phyloP scores from a whole-genome alignment of 2,797 vertebrate genomes.

The Staurois parvus region DNA sequence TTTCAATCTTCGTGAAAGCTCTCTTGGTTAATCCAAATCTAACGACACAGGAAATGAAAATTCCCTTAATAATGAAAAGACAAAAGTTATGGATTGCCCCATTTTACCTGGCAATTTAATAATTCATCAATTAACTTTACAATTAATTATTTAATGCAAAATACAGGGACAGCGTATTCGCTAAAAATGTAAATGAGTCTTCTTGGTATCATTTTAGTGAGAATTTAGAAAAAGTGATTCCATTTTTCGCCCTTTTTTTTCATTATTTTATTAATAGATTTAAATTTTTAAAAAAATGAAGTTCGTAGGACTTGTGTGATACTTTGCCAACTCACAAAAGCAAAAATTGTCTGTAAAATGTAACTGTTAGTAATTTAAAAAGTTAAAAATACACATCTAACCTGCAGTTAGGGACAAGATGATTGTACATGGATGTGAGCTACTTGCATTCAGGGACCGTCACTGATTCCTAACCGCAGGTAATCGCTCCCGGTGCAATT shows the following conservation, averaged over 20 bases:
- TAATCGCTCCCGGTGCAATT: no score
- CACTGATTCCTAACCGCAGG: no score
- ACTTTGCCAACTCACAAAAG: no score
- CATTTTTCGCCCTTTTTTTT: no score
- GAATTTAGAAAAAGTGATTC: conserved; percentile 11
- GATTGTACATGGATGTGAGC: no score
- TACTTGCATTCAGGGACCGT: no score
- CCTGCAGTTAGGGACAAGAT: no score
- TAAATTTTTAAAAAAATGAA: not conserved
- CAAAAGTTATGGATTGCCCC: conserved; percentile 88
- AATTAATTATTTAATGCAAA: conserved; percentile 93
- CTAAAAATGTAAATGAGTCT: conserved; percentile 44
- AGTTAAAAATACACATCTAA: no score
- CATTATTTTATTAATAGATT: not conserved
- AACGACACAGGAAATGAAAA: conserved; percentile 82
- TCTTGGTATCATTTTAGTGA: not conserved
- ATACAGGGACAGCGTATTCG: conserved; percentile 82
- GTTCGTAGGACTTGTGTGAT: no score
- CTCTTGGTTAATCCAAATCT: conserved; percentile 77
- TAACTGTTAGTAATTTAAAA: no score
- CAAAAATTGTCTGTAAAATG: no score
- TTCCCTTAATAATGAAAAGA: conserved; percentile 78
- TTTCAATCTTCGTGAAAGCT: conserved; percentile 77
- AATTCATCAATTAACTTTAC: conserved; percentile 93
- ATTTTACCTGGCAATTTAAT: conserved; percentile 88